Base-by-base conservation (phyloP, 2,797 vertebrate species). In the Phoebastria nigripes region DNA sequence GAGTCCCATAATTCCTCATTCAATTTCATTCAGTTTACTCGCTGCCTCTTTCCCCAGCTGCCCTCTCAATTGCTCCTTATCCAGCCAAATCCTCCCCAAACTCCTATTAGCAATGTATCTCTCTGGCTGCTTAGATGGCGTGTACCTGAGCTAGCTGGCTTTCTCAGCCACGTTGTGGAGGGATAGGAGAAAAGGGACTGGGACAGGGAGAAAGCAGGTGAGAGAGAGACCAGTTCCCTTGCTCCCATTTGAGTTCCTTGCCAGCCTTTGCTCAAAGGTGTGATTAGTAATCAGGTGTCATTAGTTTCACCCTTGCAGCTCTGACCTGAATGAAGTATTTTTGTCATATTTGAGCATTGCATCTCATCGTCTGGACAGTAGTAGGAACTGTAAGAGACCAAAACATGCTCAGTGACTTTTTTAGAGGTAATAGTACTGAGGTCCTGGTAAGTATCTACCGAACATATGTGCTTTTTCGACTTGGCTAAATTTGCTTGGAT, bases 401-500 rank as follows among this genome's bases (percentile, higher is more conserved):
- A 82, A 95, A 89, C 24, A 76, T n/a, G 22, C 15, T 76, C 62
- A 47, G 83, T 70, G 61, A 25, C 44, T 62, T 70, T 91, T 93
- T 85, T 80, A 42, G 81, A 94, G 24, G 15, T 47, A 91, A 80
- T 15, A 77, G 39, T n/a, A 89, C 39, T 26, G n/a, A 95, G 84
- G 66, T 84, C 44, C 42, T 82, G 51, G 19, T 91, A 80, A 79
- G 71, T 58, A 94, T 80, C 78, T 80, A 82, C 88, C n/a, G 86
- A 97, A 82, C 83, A 94, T 87, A 94, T 72, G 90, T 70, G 66
- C 70, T 84, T 95, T 94, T 93, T 93, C 88, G 90, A 89, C 70
- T 94, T 93, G 93, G 90, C 51, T 93, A 95, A 92, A 93, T 84
- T 84, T 82, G 58, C 88, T 93, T 92, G 83, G 42, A 94, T 93